phyloP scores from a whole-genome alignment of 2,888 invertebrate species.

The Caenorhabditis sinica region DNA sequence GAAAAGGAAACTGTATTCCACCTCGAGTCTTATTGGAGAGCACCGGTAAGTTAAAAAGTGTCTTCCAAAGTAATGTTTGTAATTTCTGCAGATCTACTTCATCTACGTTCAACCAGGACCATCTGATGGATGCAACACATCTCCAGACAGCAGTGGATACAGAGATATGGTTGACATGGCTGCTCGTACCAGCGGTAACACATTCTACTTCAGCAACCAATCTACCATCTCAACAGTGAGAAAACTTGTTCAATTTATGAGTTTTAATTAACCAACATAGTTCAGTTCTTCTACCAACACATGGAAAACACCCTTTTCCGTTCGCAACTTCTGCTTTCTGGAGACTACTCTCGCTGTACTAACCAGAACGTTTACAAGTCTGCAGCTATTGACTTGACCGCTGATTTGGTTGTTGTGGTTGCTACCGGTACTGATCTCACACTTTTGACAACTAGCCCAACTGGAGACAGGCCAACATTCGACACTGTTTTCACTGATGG shows the following conservation, averaged over 20 bases:
- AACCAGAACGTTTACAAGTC: constrained; percentile 67
- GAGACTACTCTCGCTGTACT: constrained; percentile 70
- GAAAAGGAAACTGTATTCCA: constrained; percentile 72
- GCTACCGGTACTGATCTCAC: constrained; percentile 69
- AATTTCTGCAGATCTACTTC: constrained; percentile 68
- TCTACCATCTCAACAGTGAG: constrained; percentile 44
- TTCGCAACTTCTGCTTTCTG: constrained; percentile 72
- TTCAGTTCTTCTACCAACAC: constrained; percentile 70
- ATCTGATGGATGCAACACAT: constrained; percentile 60
- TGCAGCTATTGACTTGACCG: constrained; percentile 64
- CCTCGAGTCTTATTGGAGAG: constrained; percentile 73
- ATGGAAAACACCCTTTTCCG: constrained; percentile 72
- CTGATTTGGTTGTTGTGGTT: constrained; percentile 67
- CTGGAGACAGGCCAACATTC: constrained; percentile 22
- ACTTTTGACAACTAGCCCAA: constrained; percentile 64
- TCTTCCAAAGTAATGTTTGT: background rate
- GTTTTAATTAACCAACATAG: background rate
- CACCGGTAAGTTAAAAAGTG: constrained; percentile 60
- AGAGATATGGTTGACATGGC: constrained; percentile 68
- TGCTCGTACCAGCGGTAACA: constrained; percentile 62
- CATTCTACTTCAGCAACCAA: constrained; percentile 63
- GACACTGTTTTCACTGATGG: constrained; percentile 59
- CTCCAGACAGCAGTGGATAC: constrained; percentile 68
- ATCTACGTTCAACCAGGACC: constrained; percentile 69
- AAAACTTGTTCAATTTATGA: background rate